phyloP scores from a whole-genome alignment of 2,888 invertebrate species.

The Heliconius ismenius region DNA sequence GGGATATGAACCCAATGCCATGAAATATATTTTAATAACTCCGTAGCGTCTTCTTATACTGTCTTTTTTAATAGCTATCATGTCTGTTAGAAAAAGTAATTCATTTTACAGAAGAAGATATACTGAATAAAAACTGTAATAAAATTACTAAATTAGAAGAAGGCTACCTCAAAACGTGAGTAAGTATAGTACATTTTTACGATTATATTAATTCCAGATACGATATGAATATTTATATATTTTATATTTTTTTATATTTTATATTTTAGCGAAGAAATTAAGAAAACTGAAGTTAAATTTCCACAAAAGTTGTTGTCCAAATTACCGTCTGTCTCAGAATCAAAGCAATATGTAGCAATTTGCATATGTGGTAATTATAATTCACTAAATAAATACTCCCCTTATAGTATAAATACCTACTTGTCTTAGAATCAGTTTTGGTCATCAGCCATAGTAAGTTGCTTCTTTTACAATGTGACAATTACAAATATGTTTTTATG shows the following conservation, averaged over 20 bases:
- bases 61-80: background rate
- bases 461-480: no score
- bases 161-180: slow-evolving; percentile 73
- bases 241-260: slow-evolving; percentile 1
- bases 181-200: slow-evolving; percentile 59
- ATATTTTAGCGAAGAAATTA: background rate
- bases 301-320: slow-evolving; percentile 1
- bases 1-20: background rate
- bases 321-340: slow-evolving; percentile 4
- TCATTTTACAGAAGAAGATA: slow-evolving; percentile 59
- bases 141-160: slow-evolving; percentile 58
- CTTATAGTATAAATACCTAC: background rate
- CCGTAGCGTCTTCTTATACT: background rate
- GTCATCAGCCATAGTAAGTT: no score
- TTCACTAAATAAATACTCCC: background rate
- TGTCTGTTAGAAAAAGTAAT: slow-evolving; percentile 14
- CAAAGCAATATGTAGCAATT: slow-evolving; percentile 15
- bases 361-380: slow-evolving; percentile 19
- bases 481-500: no score
- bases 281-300: background rate
- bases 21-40: background rate
- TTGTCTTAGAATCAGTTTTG: no score
- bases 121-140: slow-evolving; percentile 47
- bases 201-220: background rate
- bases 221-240: background rate